A percentile compares a stretch with the other conserved stretches of the same genome.
Conservation (phyloP, 2,113 vertebrate species). For the Seriola dumerili region DNA sequence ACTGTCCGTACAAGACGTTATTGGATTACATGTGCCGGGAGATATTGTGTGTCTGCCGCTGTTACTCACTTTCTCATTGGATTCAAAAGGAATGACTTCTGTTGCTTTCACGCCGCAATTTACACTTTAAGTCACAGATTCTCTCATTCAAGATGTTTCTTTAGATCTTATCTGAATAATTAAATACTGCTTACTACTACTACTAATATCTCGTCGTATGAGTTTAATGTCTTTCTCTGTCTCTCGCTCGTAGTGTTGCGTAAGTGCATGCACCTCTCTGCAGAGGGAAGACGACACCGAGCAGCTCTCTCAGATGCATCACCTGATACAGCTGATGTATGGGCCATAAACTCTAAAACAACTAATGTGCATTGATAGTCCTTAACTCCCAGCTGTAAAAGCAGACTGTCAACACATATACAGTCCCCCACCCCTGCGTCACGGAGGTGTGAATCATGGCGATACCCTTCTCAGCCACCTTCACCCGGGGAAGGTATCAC, state of each 20-base stretch:
- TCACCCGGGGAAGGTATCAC: background rate
- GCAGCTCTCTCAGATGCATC: slow-evolving; percentile 17
- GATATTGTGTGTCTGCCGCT: slow-evolving; percentile 46
- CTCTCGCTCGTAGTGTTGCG: background rate
- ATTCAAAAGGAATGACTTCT: slow-evolving; percentile 1
- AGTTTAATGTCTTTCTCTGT: background rate
- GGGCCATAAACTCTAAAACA: slow-evolving; percentile 65
- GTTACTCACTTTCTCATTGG: slow-evolving; percentile 31
- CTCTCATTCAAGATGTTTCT: background rate
- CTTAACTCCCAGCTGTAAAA: slow-evolving; percentile 62
- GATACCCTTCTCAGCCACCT: slow-evolving; percentile 20
- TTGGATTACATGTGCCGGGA: slow-evolving; percentile 51
- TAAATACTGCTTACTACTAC: background rate
- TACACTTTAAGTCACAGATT: background rate
- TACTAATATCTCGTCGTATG: background rate
- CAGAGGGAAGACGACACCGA: slow-evolving; percentile 25
- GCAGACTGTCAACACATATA: slow-evolving; percentile 37
- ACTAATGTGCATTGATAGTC: slow-evolving; percentile 35
- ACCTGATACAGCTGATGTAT: slow-evolving; percentile 44
- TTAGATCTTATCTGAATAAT: slow-evolving; percentile 9
- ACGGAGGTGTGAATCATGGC: slow-evolving; percentile 33
- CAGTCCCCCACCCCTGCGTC: background rate
- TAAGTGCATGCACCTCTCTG: background rate
- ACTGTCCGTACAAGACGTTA: slow-evolving; percentile 24
- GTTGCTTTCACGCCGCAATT: slow-evolving; percentile 1